These are phyloP conservation scores for Paraplagusia blochii DNA, from an alignment of 2,113 vertebrate genomes.

Conservation along the genomic window DNA sequence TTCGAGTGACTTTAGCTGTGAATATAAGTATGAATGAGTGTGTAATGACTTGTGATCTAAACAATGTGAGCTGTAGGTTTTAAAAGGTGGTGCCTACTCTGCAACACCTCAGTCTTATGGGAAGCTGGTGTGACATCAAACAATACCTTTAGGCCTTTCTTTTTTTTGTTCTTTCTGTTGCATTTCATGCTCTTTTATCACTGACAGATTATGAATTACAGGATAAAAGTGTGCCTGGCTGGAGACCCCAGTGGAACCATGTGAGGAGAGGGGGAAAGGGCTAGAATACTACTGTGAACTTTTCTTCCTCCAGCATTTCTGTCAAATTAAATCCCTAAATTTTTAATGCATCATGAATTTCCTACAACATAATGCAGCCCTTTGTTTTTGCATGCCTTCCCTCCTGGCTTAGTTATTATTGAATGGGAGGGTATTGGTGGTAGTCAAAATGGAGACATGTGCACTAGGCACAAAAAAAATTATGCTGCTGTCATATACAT, in stretches of 20 bases:
- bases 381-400: constrained; percentile 53
- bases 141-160: constrained; percentile 68
- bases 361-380: constrained; percentile 58
- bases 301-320: constrained; percentile 51
- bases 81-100: too few relatives aligned
- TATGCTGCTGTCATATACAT: background rate
- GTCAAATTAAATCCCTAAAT: constrained; percentile 67
- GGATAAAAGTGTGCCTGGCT: constrained; percentile 52
- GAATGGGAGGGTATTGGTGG: constrained; percentile 26
- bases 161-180: constrained; percentile 30
- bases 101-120: too few relatives aligned
- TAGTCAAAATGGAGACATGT: constrained; percentile 37
- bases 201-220: constrained; percentile 53
- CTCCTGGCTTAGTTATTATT: constrained; percentile 62
- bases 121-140: constrained; percentile 52
- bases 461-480: constrained; percentile 15
- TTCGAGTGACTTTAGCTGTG: too few relatives aligned
- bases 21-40: too few relatives aligned
- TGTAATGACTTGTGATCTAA: too few relatives aligned
- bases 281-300: constrained; percentile 45
- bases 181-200: constrained; percentile 64
- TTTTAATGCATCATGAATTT: constrained; percentile 64
- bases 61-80: too few relatives aligned
- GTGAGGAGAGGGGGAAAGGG: constrained; percentile 26
- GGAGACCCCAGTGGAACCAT: constrained; percentile 53